Evolutionary conservation across 2,797 vertebrate species (phyloP).

Genomic region (Acrossocheilus fasciatus): DNA sequence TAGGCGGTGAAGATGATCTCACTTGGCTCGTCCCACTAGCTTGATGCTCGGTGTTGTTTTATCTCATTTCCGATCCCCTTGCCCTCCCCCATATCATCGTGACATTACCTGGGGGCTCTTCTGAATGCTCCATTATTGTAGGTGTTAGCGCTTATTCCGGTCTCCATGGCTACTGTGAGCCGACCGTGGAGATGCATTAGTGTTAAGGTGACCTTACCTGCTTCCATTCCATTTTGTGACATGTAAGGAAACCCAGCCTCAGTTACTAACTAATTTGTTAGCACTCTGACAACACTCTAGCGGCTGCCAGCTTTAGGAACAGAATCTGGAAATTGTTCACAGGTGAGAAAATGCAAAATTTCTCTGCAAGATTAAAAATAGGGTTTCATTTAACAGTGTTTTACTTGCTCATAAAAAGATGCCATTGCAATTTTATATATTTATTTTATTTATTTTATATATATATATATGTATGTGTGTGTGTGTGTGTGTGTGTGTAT

Average conservation of each 20-base stretch:
- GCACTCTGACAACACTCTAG: constrained; percentile 30
- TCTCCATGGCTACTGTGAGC: constrained; percentile 68
- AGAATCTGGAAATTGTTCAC: constrained; percentile 58
- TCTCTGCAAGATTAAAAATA: not conserved
- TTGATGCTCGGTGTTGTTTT: constrained; percentile 45
- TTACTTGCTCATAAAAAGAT: constrained; percentile 17
- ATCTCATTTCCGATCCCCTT: constrained; percentile 52
- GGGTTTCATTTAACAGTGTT: not conserved
- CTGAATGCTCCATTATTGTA: constrained; percentile 56
- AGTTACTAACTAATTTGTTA: constrained; percentile 44
- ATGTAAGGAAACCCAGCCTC: constrained; percentile 48
- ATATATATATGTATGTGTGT: too few species aligned
- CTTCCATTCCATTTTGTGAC: constrained; percentile 36
- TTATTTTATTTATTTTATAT: too few species aligned
- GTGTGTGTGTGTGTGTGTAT: too few species aligned
- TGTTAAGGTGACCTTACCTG: constrained; percentile 56
- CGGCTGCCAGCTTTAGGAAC: constrained; percentile 25
- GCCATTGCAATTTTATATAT: not conserved
- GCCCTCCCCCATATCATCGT: constrained; percentile 60
- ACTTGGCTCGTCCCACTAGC: constrained; percentile 17
- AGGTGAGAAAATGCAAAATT: constrained; percentile 63
- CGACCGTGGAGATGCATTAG: constrained; percentile 42
- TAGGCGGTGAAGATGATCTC: constrained; percentile 16
- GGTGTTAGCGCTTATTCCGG: constrained; percentile 47
- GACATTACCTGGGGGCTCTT: constrained; percentile 59